Evolutionary conservation across 2,888 invertebrate genomes (phyloP).

Genomic region (Agrochola lota): DNA sequence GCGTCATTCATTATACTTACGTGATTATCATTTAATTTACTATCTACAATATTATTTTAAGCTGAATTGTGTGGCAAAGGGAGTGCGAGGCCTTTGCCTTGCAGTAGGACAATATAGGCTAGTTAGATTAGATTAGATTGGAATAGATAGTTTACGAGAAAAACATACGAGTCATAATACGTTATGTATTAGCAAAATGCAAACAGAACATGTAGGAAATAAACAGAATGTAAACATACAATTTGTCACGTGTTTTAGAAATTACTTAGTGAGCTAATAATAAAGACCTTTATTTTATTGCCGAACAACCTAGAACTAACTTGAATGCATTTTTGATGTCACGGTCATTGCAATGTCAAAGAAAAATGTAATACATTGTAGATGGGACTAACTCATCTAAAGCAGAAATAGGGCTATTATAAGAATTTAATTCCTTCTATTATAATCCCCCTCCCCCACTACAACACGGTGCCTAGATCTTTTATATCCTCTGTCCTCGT

Average conservation of each 20-base stretch:
- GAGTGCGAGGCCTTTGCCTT: neutral
- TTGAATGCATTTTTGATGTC: conserved; percentile 4
- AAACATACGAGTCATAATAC: neutral
- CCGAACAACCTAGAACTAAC: neutral
- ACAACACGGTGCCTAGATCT: too few species aligned
- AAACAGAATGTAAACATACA: neutral
- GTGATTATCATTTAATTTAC: neutral
- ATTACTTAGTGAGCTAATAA: neutral
- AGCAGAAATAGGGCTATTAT: too few species aligned
- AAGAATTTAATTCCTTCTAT: too few species aligned
- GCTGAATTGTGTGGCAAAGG: neutral
- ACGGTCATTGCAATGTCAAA: neutral
- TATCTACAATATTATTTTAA: neutral
- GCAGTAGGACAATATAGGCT: neutral
- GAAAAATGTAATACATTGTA: neutral
- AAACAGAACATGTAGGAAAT: conserved; percentile 4
- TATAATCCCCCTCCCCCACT: too few species aligned
- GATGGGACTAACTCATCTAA: too few species aligned
- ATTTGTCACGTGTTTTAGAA: neutral
- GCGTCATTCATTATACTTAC: neutral
- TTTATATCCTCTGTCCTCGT: too few species aligned
- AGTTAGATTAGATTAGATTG: neutral
- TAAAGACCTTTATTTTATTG: too few species aligned
- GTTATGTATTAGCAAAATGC: neutral
- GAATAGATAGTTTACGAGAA: neutral